Percentiles rank a stretch among this genome's conserved stretches.
These are phyloP conservation scores for Lingula anatina DNA, from an alignment of 2,888 invertebrate genomes.

Conservation along the genomic window DNA sequence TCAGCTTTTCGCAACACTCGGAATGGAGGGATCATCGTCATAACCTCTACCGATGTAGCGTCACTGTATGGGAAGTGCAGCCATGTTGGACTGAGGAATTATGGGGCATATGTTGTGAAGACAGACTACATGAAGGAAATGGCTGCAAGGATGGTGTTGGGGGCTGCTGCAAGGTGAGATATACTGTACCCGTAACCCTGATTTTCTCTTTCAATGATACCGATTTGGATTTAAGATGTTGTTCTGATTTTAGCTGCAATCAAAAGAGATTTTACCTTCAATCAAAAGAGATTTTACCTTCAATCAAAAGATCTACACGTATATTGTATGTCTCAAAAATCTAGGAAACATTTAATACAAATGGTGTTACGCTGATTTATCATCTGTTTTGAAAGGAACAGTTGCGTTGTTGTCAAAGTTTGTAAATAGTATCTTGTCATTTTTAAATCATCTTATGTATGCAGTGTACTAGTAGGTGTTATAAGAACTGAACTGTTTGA, in stretches of 20 bases:
- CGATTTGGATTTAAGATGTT: neutral
- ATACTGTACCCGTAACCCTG: neutral
- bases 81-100: slow-evolving; percentile 31
- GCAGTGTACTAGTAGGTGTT: too few relatives aligned
- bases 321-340: neutral
- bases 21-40: slow-evolving; percentile 30
- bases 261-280: too few relatives aligned
- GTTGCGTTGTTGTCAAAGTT: too few relatives aligned
- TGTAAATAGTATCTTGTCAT: too few relatives aligned
- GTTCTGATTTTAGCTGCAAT: too few relatives aligned
- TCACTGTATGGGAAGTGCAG: slow-evolving; percentile 36
- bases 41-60: slow-evolving; percentile 39
- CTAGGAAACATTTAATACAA: neutral
- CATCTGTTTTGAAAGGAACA: too few relatives aligned
- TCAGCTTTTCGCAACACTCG: slow-evolving; percentile 33
- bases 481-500: too few relatives aligned
- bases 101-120: slow-evolving; percentile 31
- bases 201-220: neutral
- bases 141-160: slow-evolving; percentile 35
- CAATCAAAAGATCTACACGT: neutral
- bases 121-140: slow-evolving; percentile 42
- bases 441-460: too few relatives aligned
- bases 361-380: too few relatives aligned
- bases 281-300: too few relatives aligned
- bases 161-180: slow-evolving; percentile 29